These are phyloP conservation scores for Stegastes partitus DNA, from an alignment of 2,113 vertebrate genomes.

Conservation along the genomic window DNA sequence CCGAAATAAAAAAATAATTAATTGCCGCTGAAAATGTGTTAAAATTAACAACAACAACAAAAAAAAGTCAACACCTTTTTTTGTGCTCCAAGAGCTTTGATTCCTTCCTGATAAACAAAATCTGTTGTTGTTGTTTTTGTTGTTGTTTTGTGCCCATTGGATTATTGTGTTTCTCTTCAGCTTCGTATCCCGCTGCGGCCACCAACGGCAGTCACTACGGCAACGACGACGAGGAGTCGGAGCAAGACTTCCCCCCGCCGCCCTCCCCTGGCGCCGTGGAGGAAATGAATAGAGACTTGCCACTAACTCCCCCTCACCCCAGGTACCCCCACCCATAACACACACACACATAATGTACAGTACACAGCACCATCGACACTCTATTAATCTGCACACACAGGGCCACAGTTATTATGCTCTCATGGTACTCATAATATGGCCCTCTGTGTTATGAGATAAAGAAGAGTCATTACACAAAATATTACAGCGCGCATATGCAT, in stretches of 20 bases:
- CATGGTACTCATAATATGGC: constrained; percentile 42
- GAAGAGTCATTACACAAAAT: constrained; percentile 55
- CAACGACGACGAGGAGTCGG: constrained; percentile 36
- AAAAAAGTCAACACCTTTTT: not conserved
- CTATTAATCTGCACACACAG: constrained; percentile 30
- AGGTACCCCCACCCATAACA: constrained; percentile 52
- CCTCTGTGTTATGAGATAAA: constrained; percentile 55
- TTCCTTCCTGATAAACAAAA: constrained; percentile 16
- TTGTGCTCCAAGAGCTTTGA: not conserved
- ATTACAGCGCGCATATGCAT: constrained; percentile 49
- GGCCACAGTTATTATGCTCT: constrained; percentile 55
- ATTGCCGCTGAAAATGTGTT: not conserved
- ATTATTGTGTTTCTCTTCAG: constrained; percentile 33
- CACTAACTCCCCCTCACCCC: constrained; percentile 3
- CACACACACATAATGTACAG: not conserved
- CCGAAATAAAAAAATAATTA: no score
- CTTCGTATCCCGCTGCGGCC: not conserved
- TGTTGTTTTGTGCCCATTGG: fast-evolving
- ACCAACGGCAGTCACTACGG: constrained; percentile 55
- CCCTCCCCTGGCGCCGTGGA: constrained; percentile 61
- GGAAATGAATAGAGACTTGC: constrained; percentile 59
- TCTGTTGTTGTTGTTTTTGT: not conserved
- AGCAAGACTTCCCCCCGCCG: constrained; percentile 60
- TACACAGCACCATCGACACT: constrained; percentile 15
- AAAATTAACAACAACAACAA: not conserved